Evolutionary conservation across 2,888 invertebrate species (phyloP), one percentile per base, ranked within the genome.

Genomic region (Glomeris marginata): DNA sequence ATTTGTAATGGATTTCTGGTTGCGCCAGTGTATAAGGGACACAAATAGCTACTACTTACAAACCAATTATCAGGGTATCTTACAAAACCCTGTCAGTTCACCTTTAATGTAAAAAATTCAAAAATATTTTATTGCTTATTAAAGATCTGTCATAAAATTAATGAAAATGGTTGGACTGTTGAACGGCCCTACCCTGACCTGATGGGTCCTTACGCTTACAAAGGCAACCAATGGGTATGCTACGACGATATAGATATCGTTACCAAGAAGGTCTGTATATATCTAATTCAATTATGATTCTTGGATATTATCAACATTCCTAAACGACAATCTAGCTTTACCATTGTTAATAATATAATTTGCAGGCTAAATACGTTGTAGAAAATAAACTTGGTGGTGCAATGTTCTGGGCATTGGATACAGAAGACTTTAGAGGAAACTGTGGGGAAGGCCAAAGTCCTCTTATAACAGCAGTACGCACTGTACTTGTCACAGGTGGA

Each of bases 331-430:
- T 36, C 36, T 11, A 36, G 36, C 13, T 36, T 13, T 10, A 36
- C 10, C 6, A 21, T 15, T 5, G n/a, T 2, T 34, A 40, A 43
- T 41, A 10, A 20, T n/a, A 8, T 10, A 1, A 41, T 35, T 2
- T 35, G 4, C 49, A 68, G 73, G 80, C 85, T 0, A 77, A 80
- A 59, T 91, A 87, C 63, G 90, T 86, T 1, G 82, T 80, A 34
- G 80, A 86, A 53, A 81, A 84, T 57, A 77, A 79, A 47, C 73
- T 91, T 21, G 91, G 91, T 59, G 91, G 91, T 21, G 85, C 86
- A 45, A 86, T 86, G 86, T 85, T 85, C 68, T 87, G 86, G 86
- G 84, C 90, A 0, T 83, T 92, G 58, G 91, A 91, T 69, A 91
- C 88, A 64, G 91, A 92, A 56, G 91, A 92, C 63, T 92, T 91